Percentiles rank a stretch among this genome's conserved stretches.
These are phyloP conservation scores for Ceratosolen fusciceps DNA, from an alignment of 1,140 invertebrate genomes.

Conservation along the genomic window DNA sequence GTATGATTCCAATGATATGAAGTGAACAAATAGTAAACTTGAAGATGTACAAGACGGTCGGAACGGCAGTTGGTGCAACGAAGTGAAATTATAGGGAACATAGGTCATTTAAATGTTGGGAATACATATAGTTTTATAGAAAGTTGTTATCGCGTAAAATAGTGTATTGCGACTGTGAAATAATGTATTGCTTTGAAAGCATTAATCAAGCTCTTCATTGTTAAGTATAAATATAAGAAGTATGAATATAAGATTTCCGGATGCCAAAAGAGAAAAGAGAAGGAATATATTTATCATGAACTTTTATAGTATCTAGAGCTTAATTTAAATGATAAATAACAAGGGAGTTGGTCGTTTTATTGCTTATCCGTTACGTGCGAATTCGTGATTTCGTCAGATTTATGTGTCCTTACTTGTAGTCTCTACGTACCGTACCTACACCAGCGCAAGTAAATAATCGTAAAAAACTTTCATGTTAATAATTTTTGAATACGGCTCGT, in stretches of 20 bases:
- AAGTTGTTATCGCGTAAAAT: neutral
- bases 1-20: too few species aligned
- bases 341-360: neutral
- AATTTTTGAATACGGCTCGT: neutral
- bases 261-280: neutral
- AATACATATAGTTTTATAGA: neutral
- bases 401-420: neutral
- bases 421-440: too few species aligned
- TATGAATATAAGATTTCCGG: too few species aligned
- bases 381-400: neutral
- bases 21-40: neutral
- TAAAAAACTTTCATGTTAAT: neutral
- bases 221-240: neutral
- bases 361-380: neutral
- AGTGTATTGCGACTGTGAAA: neutral
- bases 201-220: neutral
- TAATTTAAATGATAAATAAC: neutral
- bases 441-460: too few species aligned
- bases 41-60: neutral
- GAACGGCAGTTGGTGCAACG: neutral
- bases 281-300: neutral
- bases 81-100: neutral
- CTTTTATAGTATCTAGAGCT: too few species aligned
- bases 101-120: neutral
- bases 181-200: neutral